Evolutionary conservation across 2,113 vertebrate genomes (phyloP), one percentile per base, ranked within the genome.

Genomic region (Lophotis ruficrista): DNA sequence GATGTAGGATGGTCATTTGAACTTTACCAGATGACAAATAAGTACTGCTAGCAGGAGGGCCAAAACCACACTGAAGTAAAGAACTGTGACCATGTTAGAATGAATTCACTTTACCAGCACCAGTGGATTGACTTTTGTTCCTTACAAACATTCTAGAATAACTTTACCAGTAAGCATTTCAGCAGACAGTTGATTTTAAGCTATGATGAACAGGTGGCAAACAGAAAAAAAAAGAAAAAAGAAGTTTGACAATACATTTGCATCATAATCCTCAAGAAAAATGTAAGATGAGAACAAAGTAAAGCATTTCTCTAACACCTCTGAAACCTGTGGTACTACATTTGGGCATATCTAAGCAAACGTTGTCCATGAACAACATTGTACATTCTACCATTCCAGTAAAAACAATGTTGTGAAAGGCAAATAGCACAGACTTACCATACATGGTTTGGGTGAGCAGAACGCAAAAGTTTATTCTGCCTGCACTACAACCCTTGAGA

Each of bases 281-380:
- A 51, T 0, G 0, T 31, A 72, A 64, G 4, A 62, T 31, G 12
- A 68, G 31, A 87, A 66, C 35, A 87, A 73, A 69, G 23, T 12
- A 60, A 64, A 70, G 30, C 35, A 60, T 23, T 82, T 72, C n/a
- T 78, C 20, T 31, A 71, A 30, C 83, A 82, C 48, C 23, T 54
- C 21, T 58, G 38, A 90, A 88, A 58, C 10, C 17, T 9, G 0
- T 31, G 54, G n/a, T 17, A 50, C 7, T 33, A 54, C 6, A 6
- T 57, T 65, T 85, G 61, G 58, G 24, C 4, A 10, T 47, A 79
- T 37, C 20, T n/a, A 60, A 60, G 30, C 20, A 76, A 28, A 13
- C 1, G 0, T 4, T 51, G n/a, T 17, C 28, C 23, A 20, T 9
- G 3, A 90, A 35, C 27, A 68, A 12, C 14, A 68, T 2, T 6